These are phyloP conservation scores for Buphagus erythrorhynchus DNA, from an alignment of 2,797 vertebrate species.

Conservation along the genomic window DNA sequence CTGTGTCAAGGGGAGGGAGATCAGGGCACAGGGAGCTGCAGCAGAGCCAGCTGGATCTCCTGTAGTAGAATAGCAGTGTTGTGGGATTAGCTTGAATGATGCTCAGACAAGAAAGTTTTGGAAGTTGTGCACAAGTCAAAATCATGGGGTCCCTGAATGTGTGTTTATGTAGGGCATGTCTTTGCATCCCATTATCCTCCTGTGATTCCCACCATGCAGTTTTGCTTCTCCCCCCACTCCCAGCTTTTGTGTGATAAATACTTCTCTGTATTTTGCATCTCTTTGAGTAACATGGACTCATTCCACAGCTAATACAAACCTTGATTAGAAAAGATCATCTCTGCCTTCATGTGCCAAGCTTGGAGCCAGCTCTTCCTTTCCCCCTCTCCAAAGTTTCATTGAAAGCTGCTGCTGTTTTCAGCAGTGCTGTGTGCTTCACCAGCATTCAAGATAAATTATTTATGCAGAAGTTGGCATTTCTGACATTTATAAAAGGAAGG, in stretches of 20 bases:
- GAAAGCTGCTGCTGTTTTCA: conserved; percentile 23
- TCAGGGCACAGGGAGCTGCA: background rate
- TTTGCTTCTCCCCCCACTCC: background rate
- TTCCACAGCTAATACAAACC: conserved; percentile 6
- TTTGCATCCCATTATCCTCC: background rate
- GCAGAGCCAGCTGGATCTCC: background rate
- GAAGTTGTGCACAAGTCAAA: background rate
- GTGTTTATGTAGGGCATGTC: background rate
- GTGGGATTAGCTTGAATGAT: background rate
- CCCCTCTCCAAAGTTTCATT: conserved; percentile 1
- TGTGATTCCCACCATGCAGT: background rate
- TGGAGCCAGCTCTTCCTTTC: background rate
- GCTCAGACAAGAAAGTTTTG: background rate
- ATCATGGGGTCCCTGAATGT: accelerated
- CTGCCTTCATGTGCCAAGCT: background rate
- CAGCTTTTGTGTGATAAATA: background rate
- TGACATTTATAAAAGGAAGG: background rate
- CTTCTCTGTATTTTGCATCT: background rate
- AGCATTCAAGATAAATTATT: background rate
- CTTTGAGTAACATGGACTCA: background rate
- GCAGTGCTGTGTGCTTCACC: background rate
- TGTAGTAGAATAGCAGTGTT: accelerated
- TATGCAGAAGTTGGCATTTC: conserved; percentile 15
- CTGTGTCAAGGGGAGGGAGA: accelerated
- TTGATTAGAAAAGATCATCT: conserved; percentile 15